Evolutionary conservation across 2,797 vertebrate species (phyloP).

Genomic region (Molossus molossus): DNA sequence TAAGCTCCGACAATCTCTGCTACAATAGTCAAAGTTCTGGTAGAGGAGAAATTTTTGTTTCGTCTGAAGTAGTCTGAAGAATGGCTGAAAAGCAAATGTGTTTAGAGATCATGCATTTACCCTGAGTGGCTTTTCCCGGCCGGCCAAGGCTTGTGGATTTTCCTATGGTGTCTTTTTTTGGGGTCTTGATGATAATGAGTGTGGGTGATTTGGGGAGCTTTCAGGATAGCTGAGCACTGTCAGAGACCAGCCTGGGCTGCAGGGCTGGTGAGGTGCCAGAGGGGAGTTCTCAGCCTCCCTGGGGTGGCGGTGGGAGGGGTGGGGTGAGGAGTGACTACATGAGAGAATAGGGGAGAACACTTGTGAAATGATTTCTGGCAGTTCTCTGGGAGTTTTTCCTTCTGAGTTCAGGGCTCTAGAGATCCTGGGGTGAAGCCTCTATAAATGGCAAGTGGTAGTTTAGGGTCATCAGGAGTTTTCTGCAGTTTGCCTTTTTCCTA

Average conservation of each 20-base stretch:
- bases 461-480: conserved; percentile 13
- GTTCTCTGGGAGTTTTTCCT: not conserved
- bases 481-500: not conserved
- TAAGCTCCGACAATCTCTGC: not conserved
- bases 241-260: not conserved
- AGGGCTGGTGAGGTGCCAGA: not conserved
- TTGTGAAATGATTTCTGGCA: not conserved
- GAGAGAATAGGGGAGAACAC: not conserved
- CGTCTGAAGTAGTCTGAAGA: not conserved
- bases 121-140: not conserved
- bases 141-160: not conserved
- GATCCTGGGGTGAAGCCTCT: not conserved
- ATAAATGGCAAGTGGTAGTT: not conserved
- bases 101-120: not conserved
- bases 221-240: not conserved
- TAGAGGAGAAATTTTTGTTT: not conserved
- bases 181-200: not conserved
- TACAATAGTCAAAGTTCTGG: not conserved
- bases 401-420: not conserved
- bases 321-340: not conserved
- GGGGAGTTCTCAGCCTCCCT: not conserved
- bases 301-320: not conserved
- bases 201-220: not conserved
- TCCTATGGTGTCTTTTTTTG: not conserved
- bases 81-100: not conserved